Evolutionary conservation across 2,113 vertebrate species (phyloP).

Genomic region (Bos indicus): DNA sequence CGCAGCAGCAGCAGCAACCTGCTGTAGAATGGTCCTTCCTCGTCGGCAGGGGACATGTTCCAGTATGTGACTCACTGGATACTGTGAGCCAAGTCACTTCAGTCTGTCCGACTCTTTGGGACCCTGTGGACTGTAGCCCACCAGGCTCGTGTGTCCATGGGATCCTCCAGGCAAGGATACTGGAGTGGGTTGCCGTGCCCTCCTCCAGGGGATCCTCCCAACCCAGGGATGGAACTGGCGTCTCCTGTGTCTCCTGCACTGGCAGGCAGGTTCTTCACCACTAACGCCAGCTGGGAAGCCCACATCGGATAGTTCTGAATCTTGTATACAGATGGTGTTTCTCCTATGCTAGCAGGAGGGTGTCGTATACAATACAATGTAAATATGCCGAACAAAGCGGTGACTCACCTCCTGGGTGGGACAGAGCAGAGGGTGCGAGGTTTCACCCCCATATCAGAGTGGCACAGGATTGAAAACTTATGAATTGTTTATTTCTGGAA

Average conservation of each 20-base stretch:
- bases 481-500: background rate
- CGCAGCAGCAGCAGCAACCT: too few relatives aligned
- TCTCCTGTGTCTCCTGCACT: background rate
- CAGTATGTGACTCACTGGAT: background rate
- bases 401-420: background rate
- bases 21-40: background rate
- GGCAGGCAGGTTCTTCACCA: background rate
- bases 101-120: background rate
- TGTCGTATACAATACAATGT: background rate
- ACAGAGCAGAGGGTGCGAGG: background rate
- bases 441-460: background rate
- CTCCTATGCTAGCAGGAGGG: background rate
- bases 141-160: background rate
- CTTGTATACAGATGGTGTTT: background rate
- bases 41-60: background rate
- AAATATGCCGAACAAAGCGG: background rate
- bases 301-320: background rate
- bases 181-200: background rate
- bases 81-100: accelerated
- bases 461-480: background rate
- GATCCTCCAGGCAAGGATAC: background rate
- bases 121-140: background rate
- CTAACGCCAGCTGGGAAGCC: background rate
- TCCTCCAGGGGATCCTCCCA: background rate
- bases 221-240: background rate